Percentiles rank a stretch among this genome's conserved stretches.
Conservation (phyloP, 2,888 invertebrate species). For the Tiphia femorata region DNA sequence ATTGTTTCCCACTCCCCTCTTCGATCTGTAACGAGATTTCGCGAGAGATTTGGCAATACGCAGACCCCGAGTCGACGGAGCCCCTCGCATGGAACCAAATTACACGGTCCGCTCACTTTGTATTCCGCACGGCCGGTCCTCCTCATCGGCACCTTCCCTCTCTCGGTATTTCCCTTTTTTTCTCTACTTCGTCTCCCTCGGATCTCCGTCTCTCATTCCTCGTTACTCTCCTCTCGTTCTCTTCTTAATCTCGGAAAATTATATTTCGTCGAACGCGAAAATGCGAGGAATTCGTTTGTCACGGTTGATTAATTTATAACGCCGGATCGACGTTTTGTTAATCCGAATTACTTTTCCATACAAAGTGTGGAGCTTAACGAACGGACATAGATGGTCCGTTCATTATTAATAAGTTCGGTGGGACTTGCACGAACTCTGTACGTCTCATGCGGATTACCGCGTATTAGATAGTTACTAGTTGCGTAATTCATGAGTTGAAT, state of each 20-base stretch:
- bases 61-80: slow-evolving; percentile 33
- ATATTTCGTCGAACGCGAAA: no score
- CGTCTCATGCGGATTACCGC: no score
- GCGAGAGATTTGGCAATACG: slow-evolving; percentile 59
- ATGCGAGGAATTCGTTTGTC: not conserved
- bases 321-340: no score
- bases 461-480: no score
- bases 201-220: not conserved
- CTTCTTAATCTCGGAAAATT: no score
- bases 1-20: slow-evolving; percentile 9
- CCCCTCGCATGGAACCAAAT: slow-evolving; percentile 60
- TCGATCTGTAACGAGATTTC: slow-evolving; percentile 54
- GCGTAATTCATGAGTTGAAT: no score
- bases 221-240: no score
- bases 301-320: not conserved
- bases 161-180: slow-evolving; percentile 15
- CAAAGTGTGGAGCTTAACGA: no score
- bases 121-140: slow-evolving; percentile 44
- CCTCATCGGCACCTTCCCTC: slow-evolving; percentile 16
- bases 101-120: slow-evolving; percentile 54
- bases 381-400: no score
- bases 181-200: slow-evolving; percentile 1
- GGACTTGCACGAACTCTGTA: no score
- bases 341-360: no score
- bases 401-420: no score